Percentiles rank a stretch among this genome's conserved stretches.
Evolutionary conservation across 2,113 vertebrate species (phyloP).

Genomic region (Melanotaenia duboulayi): DNA sequence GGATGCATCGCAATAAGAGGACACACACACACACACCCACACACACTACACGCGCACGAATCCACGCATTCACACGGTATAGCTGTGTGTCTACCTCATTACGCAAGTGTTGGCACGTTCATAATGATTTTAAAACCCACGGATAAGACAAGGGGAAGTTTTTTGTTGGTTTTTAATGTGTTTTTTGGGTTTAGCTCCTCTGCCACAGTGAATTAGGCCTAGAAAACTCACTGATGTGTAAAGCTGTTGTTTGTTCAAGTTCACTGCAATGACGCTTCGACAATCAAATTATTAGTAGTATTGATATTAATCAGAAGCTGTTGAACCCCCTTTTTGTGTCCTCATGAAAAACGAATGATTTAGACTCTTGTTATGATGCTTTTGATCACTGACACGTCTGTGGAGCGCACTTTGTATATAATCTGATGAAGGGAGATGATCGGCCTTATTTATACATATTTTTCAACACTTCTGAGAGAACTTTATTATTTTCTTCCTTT

Average conservation of each 20-base stretch:
- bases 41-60: conserved; percentile 50
- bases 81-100: conserved; percentile 93
- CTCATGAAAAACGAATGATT: conserved; percentile 45
- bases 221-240: conserved; percentile 72
- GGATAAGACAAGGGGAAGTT: conserved; percentile 37
- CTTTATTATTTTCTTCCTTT: conserved; percentile 19
- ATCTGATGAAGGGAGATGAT: conserved; percentile 71
- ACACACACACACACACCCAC: conserved; percentile 52
- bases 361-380: conserved; percentile 54
- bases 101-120: conserved; percentile 80
- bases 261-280: conserved; percentile 89
- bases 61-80: conserved; percentile 63
- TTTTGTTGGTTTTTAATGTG: conserved; percentile 44
- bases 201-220: conserved; percentile 71
- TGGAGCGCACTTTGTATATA: conserved; percentile 89
- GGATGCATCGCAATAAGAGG: conserved; percentile 86
- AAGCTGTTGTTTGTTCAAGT: conserved; percentile 77
- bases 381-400: conserved; percentile 58
- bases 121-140: conserved; percentile 58
- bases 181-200: conserved; percentile 16
- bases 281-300: conserved; percentile 84
- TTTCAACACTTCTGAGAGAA: conserved; percentile 55
- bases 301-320: conserved; percentile 48
- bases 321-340: conserved; percentile 60
- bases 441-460: conserved; percentile 76